phyloP scores from a whole-genome alignment of 2,797 vertebrate genomes.

The Cuniculus paca region DNA sequence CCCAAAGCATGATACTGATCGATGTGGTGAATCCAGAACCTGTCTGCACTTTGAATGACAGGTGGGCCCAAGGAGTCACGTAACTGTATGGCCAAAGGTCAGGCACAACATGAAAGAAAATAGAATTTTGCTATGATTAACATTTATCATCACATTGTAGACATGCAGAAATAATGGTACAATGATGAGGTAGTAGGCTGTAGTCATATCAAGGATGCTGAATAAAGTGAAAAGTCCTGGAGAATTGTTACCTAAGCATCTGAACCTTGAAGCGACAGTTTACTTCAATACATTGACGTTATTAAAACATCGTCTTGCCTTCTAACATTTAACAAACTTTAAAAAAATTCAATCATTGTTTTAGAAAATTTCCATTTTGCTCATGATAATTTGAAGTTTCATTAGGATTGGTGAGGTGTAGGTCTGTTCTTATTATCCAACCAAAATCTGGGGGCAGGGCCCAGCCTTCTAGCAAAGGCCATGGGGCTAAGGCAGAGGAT shows the following conservation, averaged over 20 bases:
- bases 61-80: too few relatives aligned
- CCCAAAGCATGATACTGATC: background rate
- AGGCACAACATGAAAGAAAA: background rate
- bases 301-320: background rate
- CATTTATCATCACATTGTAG: background rate
- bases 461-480: background rate
- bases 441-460: background rate
- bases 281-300: background rate
- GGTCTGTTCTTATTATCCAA: background rate
- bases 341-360: background rate
- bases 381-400: background rate
- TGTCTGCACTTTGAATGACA: background rate
- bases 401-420: background rate
- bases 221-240: background rate
- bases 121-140: background rate
- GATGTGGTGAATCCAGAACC: background rate
- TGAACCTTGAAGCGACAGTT: background rate
- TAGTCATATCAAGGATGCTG: background rate
- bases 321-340: slow-evolving; percentile 39
- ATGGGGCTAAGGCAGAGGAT: too few relatives aligned
- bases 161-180: background rate
- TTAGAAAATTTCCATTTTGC: background rate
- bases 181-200: background rate
- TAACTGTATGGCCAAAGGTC: background rate
- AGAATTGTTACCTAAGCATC: background rate